Evolutionary conservation across 2,888 invertebrate genomes (phyloP).

Genomic region (Linyphia triangularis): DNA sequence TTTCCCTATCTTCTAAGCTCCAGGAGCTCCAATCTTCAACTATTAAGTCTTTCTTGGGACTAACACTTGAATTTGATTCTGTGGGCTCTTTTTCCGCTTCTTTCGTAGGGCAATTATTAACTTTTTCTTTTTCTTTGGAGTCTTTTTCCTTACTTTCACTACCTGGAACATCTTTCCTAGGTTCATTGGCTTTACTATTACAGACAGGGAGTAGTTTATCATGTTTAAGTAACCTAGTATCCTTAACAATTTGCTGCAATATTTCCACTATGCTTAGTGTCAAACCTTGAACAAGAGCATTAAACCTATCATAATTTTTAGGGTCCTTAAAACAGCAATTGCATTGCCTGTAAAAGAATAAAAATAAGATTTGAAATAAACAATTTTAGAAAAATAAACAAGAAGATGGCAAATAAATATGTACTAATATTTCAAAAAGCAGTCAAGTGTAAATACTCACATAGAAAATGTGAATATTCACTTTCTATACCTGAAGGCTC

Average conservation of each 20-base stretch:
- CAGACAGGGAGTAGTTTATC: conserved; percentile 22
- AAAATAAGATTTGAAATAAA: conserved; percentile 78
- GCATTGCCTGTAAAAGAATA: conserved; percentile 89
- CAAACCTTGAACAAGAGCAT: conserved; percentile 91
- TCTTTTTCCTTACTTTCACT: conserved; percentile 58
- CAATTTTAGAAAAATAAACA: neutral
- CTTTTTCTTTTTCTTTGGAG: conserved; percentile 75
- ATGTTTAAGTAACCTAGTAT: conserved; percentile 81
- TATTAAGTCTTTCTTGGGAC: conserved; percentile 40
- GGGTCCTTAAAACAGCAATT: conserved; percentile 96
- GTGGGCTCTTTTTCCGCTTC: conserved; percentile 57
- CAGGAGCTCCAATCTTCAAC: conserved; percentile 80
- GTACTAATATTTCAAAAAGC: neutral
- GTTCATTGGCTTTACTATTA: conserved; percentile 47
- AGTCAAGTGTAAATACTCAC: neutral
- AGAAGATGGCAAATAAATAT: neutral
- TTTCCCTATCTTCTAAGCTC: conserved; percentile 91
- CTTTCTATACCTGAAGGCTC: no score
- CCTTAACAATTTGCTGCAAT: conserved; percentile 82
- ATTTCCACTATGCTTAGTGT: conserved; percentile 90
- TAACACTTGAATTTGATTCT: conserved; percentile 19
- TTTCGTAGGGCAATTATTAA: conserved; percentile 72
- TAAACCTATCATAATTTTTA: conserved; percentile 94
- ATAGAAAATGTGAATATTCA: no score
- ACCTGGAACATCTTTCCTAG: conserved; percentile 53